Conservation (phyloP, 2,888 invertebrate species). For the Arctia plantaginis region DNA sequence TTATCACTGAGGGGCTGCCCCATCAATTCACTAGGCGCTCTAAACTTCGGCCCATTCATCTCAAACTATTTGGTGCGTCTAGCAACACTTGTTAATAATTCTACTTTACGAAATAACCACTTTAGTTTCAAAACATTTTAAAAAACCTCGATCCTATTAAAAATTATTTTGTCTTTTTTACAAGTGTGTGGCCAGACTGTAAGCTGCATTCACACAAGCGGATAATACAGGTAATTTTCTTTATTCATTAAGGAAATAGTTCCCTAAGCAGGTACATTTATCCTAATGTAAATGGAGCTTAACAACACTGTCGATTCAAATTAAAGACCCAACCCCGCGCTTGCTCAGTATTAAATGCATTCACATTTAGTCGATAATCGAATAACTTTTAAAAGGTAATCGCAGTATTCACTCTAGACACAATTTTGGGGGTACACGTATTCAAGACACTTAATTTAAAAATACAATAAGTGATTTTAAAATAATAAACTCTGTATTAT, state of each 20-base stretch:
- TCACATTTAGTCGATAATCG: background rate
- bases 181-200: background rate
- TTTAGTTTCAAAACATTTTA: background rate
- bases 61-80: background rate
- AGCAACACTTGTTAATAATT: background rate
- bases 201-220: background rate
- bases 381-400: background rate
- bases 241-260: background rate
- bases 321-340: background rate
- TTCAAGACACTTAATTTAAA: background rate
- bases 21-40: slow-evolving; percentile 54
- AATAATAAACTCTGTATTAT: background rate
- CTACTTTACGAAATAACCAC: background rate
- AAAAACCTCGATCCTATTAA: background rate
- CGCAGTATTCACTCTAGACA: background rate
- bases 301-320: background rate
- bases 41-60: background rate
- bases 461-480: background rate
- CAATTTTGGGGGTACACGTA: background rate
- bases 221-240: background rate
- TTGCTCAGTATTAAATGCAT: background rate
- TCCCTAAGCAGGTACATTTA: background rate
- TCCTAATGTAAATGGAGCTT: background rate
- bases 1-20: slow-evolving; percentile 64
- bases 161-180: background rate